Conservation (phyloP, 2,888 invertebrate genomes). For the Baccha elongata region DNA sequence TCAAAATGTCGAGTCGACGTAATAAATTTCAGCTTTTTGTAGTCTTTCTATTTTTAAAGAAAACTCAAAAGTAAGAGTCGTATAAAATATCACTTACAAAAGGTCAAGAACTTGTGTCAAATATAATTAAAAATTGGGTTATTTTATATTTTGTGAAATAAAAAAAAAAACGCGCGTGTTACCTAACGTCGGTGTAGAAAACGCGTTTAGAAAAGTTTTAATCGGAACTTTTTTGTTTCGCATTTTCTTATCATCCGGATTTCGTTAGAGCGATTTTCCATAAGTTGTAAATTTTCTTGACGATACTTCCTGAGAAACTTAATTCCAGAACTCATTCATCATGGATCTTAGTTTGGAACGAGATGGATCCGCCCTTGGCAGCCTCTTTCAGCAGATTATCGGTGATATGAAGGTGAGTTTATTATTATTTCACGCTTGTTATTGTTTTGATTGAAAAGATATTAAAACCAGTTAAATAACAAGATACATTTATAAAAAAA, state of each 20-base stretch:
- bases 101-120: background rate
- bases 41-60: conserved; percentile 72
- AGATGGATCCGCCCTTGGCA: conserved; percentile 95
- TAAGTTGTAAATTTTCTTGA: conserved; percentile 12
- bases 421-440: conserved; percentile 7
- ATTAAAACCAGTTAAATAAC: conserved; percentile 27
- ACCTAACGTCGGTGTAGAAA: background rate
- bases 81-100: conserved; percentile 14
- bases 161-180: background rate
- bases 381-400: conserved; percentile 96
- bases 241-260: background rate
- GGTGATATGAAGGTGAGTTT: conserved; percentile 96
- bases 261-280: conserved; percentile 18
- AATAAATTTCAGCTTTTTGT: conserved; percentile 73
- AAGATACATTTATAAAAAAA: conserved; percentile 1
- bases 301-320: conserved; percentile 2
- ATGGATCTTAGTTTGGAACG: conserved; percentile 83
- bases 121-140: too few species aligned
- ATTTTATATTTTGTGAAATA: too few species aligned
- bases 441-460: conserved; percentile 7
- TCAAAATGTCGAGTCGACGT: conserved; percentile 78
- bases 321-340: conserved; percentile 19
- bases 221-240: conserved; percentile 9
- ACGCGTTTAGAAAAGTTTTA: background rate
- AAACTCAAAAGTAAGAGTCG: conserved; percentile 62